Conservation (phyloP, 1,140 invertebrate genomes). For the Euwallacea fornicatus region DNA sequence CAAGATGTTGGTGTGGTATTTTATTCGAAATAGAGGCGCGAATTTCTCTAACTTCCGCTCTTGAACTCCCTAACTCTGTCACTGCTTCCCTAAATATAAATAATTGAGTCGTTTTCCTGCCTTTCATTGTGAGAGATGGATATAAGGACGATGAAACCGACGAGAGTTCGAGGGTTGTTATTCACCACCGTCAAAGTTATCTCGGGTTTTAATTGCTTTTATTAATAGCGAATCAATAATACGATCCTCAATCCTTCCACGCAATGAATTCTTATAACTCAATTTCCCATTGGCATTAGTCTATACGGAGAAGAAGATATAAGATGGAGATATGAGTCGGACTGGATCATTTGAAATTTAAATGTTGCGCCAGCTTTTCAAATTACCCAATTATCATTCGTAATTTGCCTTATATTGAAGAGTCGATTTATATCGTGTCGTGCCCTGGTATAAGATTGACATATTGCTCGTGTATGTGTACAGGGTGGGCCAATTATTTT, state of each 20-base stretch:
- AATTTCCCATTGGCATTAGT: neutral
- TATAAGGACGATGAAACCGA: neutral
- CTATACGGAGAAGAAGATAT: neutral
- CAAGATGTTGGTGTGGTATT: conserved; percentile 31
- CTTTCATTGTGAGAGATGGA: conserved; percentile 13
- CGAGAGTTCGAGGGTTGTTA: neutral
- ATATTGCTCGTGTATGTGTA: too few species aligned
- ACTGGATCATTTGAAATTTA: conserved; percentile 11
- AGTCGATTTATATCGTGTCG: neutral
- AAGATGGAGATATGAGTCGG: neutral
- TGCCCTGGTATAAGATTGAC: too few species aligned
- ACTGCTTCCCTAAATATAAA: conserved; percentile 30
- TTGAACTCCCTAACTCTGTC: conserved; percentile 28
- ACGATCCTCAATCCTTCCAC: neutral
- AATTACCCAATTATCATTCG: conserved; percentile 13
- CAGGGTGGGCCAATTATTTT: too few species aligned
- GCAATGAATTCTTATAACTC: too few species aligned
- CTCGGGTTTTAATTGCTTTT: neutral
- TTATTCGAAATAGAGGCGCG: conserved; percentile 37
- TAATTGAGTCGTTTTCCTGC: conserved; percentile 25
- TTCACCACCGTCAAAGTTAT: neutral
- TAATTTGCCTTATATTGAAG: conserved; percentile 6
- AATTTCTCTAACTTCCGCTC: conserved; percentile 29
- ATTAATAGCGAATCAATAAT: neutral
- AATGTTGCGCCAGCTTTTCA: conserved; percentile 2